These are phyloP conservation scores for Hymenopus coronatus DNA, from an alignment of 2,888 invertebrate genomes.

Conservation along the genomic window DNA sequence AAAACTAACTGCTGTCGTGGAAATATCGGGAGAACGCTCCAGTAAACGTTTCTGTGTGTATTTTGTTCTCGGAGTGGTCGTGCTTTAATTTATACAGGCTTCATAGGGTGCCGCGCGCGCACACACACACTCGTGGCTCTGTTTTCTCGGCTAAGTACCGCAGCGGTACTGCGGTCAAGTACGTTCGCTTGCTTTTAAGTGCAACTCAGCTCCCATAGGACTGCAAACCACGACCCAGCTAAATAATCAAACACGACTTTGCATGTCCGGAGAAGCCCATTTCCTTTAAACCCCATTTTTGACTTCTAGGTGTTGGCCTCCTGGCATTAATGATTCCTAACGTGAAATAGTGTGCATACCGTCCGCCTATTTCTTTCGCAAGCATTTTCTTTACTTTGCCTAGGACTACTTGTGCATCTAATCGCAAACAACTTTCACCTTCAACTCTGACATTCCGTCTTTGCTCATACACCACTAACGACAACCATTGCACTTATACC, in stretches of 20 bases:
- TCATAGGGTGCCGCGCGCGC: not conserved
- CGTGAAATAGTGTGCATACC: not conserved
- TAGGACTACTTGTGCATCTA: too few relatives aligned
- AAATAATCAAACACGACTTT: not conserved
- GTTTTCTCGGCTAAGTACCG: not conserved
- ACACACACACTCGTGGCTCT: not conserved
- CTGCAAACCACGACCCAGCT: not conserved
- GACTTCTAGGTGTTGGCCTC: not conserved
- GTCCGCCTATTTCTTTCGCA: not conserved
- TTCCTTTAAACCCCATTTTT: not conserved
- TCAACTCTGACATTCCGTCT: too few relatives aligned
- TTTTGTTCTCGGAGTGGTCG: not conserved
- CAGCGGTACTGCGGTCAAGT: not conserved
- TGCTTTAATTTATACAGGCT: not conserved
- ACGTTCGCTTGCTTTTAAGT: not conserved
- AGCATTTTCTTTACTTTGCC: not conserved
- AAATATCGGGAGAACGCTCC: too few relatives aligned
- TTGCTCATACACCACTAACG: too few relatives aligned
- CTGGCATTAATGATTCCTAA: not conserved
- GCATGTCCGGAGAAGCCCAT: not conserved
- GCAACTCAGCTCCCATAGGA: not conserved
- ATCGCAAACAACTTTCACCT: too few relatives aligned
- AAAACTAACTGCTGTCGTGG: too few relatives aligned
- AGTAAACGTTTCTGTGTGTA: not conserved
- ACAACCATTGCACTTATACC: too few relatives aligned